These are phyloP conservation scores for Pangasius macronema DNA, from an alignment of 2,797 vertebrate species.

Conservation along the genomic window DNA sequence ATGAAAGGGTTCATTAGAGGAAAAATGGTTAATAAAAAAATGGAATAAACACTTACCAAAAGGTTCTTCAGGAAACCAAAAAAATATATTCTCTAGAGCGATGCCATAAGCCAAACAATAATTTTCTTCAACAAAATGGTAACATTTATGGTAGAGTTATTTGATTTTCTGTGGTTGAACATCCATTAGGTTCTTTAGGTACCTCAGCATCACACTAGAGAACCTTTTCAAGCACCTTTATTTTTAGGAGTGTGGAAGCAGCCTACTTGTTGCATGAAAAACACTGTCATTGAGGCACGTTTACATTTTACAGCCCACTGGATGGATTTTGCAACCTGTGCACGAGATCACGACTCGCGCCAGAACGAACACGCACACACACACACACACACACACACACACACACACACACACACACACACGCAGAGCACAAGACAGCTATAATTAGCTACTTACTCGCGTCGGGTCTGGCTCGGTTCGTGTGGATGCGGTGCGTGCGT, in stretches of 20 bases:
- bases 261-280: slow-evolving; percentile 28
- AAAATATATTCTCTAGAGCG: not conserved
- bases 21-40: not conserved
- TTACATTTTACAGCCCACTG: not conserved
- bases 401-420: not conserved
- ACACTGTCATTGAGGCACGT: not conserved
- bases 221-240: not conserved
- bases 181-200: not conserved
- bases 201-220: not conserved
- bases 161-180: not conserved
- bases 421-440: slow-evolving; percentile 48
- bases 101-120: not conserved
- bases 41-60: not conserved
- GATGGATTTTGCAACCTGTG: slow-evolving; percentile 28
- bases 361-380: slow-evolving; percentile 31
- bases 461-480: slow-evolving; percentile 58
- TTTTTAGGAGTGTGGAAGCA: not conserved
- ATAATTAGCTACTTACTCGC: slow-evolving; percentile 60
- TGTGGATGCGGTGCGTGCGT: slow-evolving; percentile 56
- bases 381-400: slow-evolving; percentile 41
- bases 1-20: not conserved
- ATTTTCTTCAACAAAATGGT: not conserved
- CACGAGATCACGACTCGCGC: slow-evolving; percentile 56
- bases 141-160: not conserved
- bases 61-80: not conserved